Evolutionary conservation across 2,113 vertebrate species (phyloP).

Genomic region (Triplophysa dalaica): DNA sequence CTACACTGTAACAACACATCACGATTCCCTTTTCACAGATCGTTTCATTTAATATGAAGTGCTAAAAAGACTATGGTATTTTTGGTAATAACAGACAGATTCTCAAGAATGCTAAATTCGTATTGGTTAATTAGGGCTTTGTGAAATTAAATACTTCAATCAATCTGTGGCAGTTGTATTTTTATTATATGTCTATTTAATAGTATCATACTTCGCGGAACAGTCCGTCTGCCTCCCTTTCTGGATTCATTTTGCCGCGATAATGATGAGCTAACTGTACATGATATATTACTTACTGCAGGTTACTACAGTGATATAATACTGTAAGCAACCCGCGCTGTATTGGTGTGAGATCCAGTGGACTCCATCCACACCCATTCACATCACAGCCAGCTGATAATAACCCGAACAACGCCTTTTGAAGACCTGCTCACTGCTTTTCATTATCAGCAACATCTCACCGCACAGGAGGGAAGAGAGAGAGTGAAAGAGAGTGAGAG

Average conservation of each 20-base stretch:
- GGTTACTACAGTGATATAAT: neutral
- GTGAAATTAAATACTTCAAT: too few relatives aligned
- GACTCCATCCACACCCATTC: constrained; percentile 66
- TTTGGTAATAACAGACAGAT: too few relatives aligned
- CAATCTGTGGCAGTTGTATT: too few relatives aligned
- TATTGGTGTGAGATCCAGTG: constrained; percentile 12
- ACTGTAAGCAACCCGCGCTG: neutral
- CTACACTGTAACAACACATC: neutral
- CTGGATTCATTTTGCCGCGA: too few relatives aligned
- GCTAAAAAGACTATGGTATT: too few relatives aligned
- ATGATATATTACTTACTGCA: neutral
- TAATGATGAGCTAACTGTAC: neutral
- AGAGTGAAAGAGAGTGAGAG: neutral
- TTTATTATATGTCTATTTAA: too few relatives aligned
- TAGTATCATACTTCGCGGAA: too few relatives aligned
- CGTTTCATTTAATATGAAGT: neutral
- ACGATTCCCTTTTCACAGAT: neutral
- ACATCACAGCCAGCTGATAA: constrained; percentile 80
- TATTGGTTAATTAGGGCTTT: too few relatives aligned
- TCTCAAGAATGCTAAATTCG: too few relatives aligned
- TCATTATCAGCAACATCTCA: constrained; percentile 80
- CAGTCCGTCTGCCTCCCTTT: too few relatives aligned
- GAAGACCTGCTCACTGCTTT: constrained; percentile 79
- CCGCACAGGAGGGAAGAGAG: constrained; percentile 55
- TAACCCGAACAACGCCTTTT: constrained; percentile 79